Evolutionary conservation across 1,140 invertebrate genomes (phyloP).

Genomic region (Apis dorsata): DNA sequence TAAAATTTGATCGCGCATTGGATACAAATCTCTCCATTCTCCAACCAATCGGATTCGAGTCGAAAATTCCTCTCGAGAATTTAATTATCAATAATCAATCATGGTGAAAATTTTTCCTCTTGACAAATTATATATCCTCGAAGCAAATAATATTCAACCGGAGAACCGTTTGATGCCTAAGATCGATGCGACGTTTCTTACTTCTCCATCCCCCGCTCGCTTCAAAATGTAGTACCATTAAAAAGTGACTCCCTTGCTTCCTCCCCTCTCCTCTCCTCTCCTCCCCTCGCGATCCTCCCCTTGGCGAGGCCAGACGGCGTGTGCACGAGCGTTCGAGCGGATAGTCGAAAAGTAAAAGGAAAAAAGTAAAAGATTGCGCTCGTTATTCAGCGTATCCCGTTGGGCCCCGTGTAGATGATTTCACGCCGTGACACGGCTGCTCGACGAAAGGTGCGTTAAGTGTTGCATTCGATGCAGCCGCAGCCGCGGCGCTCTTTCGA

Average conservation of each 20-base stretch:
- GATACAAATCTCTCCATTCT: no score
- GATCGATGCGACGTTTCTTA: constrained; percentile 2
- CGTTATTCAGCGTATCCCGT: constrained; percentile 49
- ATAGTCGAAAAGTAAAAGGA: constrained; percentile 47
- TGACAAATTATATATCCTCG: no score
- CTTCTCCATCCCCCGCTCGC: constrained; percentile 1
- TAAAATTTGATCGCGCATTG: no score
- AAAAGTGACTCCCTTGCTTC: constrained; percentile 14
- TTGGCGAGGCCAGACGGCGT: constrained; percentile 17
- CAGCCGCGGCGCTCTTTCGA: constrained; percentile 24
- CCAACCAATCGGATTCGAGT: no score
- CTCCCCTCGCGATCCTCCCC: constrained; percentile 15
- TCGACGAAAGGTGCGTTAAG: constrained; percentile 49
- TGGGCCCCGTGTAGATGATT: constrained; percentile 41
- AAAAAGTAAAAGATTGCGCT: constrained; percentile 40
- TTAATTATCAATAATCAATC: background rate
- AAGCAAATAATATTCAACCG: background rate
- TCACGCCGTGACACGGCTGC: constrained; percentile 47
- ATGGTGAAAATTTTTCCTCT: background rate
- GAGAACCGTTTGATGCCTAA: background rate
- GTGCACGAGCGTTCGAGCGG: constrained; percentile 43
- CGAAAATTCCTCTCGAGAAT: no score
- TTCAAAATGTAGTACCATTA: constrained; percentile 37
- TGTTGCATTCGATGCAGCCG: constrained; percentile 46
- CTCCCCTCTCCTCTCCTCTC: background rate